phyloP scores from a whole-genome alignment of 2,888 invertebrate genomes.

The Malthinus flaveolus region DNA sequence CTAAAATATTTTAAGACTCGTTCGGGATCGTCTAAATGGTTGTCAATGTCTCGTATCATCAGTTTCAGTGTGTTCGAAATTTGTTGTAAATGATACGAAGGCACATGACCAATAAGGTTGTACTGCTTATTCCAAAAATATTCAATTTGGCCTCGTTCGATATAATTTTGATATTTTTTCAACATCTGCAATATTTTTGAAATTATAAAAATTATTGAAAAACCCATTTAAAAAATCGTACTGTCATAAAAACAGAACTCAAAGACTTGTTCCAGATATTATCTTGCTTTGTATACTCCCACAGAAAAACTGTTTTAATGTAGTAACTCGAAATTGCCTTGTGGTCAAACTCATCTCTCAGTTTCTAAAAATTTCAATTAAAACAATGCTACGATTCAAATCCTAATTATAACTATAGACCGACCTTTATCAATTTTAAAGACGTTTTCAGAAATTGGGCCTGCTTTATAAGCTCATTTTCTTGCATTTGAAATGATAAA shows the following conservation, averaged over 20 bases:
- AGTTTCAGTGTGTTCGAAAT: slow-evolving; percentile 51
- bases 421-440: slow-evolving; percentile 46
- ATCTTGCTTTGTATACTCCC: slow-evolving; percentile 19
- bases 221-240: not conserved
- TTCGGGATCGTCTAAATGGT: slow-evolving; percentile 35
- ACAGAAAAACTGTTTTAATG: slow-evolving; percentile 54
- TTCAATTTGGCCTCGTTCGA: slow-evolving; percentile 37
- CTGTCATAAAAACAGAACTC: slow-evolving; percentile 5
- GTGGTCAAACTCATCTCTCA: not conserved
- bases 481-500: slow-evolving; percentile 53
- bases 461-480: slow-evolving; percentile 45
- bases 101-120: slow-evolving; percentile 49
- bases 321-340: slow-evolving; percentile 53
- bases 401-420: not conserved
- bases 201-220: not conserved
- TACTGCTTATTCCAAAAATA: slow-evolving; percentile 51
- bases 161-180: slow-evolving; percentile 39
- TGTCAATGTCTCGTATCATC: slow-evolving; percentile 4
- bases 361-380: not conserved
- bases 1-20: slow-evolving; percentile 43
- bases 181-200: slow-evolving; percentile 48
- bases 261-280: not conserved
- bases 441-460: slow-evolving; percentile 47
- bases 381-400: not conserved
- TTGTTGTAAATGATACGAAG: slow-evolving; percentile 41